Percentiles rank a stretch among this genome's conserved stretches.
These are phyloP conservation scores for Hoplostethus mediterraneus DNA, from an alignment of 2,797 vertebrate genomes.

Conservation along the genomic window DNA sequence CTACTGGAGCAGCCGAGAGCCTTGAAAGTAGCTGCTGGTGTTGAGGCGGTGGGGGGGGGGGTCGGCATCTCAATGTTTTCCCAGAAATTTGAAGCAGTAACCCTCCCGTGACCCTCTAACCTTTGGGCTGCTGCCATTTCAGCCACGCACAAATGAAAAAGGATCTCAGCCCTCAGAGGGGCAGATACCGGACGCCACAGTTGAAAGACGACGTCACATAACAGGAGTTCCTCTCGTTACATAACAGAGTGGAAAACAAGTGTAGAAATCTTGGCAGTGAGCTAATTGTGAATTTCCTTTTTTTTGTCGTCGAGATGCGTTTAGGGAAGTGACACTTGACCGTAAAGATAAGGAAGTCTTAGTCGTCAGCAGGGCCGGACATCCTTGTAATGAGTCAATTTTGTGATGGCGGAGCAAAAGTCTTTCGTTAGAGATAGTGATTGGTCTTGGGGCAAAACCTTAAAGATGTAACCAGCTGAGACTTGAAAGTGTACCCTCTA, in stretches of 20 bases:
- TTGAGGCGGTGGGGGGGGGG: neutral
- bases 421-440: neutral
- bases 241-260: constrained; percentile 8
- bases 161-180: too few relatives aligned
- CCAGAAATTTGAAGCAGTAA: neutral
- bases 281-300: constrained; percentile 2
- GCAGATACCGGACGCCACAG: neutral
- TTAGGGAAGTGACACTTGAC: constrained; percentile 1
- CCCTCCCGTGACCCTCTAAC: neutral
- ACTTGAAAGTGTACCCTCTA: too few relatives aligned
- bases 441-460: neutral
- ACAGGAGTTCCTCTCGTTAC: neutral
- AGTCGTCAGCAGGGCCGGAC: neutral
- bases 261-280: neutral
- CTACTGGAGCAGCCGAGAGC: too few relatives aligned
- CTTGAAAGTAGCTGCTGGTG: neutral
- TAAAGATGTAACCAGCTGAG: neutral
- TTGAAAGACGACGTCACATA: neutral
- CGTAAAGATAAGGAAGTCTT: neutral
- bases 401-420: neutral
- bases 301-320: neutral
- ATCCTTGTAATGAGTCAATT: neutral
- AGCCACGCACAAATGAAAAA: neutral
- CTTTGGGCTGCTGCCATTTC: neutral
- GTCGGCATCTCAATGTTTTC: neutral